These are phyloP conservation scores for Empidonax alnorum DNA, from an alignment of 2,113 vertebrate species.

Conservation along the genomic window DNA sequence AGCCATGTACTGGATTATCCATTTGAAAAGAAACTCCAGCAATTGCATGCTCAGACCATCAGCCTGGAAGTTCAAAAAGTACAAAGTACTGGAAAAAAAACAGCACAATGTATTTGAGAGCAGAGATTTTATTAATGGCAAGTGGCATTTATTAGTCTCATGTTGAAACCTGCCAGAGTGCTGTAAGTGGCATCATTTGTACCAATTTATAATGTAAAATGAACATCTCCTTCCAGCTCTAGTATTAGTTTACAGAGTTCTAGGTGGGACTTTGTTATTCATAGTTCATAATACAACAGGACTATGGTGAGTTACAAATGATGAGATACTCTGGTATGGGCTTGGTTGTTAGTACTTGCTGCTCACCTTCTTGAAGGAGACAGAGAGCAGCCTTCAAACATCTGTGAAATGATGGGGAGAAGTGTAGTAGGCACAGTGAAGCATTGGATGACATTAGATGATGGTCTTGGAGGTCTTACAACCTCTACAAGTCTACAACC, in stretches of 20 bases:
- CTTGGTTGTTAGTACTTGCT: neutral
- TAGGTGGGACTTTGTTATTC: neutral
- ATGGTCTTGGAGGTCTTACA: neutral
- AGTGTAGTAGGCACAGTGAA: neutral
- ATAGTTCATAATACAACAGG: neutral
- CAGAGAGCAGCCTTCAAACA: neutral
- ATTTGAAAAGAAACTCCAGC: neutral
- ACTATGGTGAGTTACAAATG: neutral
- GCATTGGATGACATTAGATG: neutral
- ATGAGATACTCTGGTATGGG: neutral
- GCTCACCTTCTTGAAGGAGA: neutral
- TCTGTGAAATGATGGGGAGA: neutral
- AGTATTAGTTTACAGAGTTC: neutral
- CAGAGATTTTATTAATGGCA: slow-evolving; percentile 6
- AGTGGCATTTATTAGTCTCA: slow-evolving; percentile 4
- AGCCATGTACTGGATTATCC: neutral
- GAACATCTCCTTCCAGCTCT: neutral
- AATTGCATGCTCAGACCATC: neutral
- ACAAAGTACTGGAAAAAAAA: neutral
- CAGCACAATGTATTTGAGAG: neutral
- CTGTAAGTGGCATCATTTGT: neutral
- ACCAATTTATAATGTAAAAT: neutral
- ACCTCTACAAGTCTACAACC: neutral
- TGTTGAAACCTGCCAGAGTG: neutral
- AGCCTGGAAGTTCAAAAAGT: slow-evolving; percentile 25